phyloP scores from a whole-genome alignment of 2,888 invertebrate genomes.

The Parapristionchus giblindavisi region DNA sequence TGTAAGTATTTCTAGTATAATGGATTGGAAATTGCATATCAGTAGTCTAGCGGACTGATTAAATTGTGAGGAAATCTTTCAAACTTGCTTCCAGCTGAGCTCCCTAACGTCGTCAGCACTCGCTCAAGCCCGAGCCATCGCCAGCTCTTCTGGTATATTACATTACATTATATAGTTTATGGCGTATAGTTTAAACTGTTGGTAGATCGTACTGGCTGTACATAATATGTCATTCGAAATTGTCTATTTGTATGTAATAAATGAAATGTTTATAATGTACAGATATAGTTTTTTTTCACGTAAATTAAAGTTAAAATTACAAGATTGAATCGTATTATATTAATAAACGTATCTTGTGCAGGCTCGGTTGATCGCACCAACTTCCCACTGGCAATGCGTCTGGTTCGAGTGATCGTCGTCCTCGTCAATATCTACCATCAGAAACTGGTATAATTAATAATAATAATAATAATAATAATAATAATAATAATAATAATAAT shows the following conservation, averaged over 20 bases:
- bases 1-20: conserved; percentile 45
- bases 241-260: neutral
- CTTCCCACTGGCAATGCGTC: conserved; percentile 94
- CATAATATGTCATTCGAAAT: neutral
- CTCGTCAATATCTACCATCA: conserved; percentile 81
- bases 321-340: neutral
- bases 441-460: conserved; percentile 55
- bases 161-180: too few relatives aligned
- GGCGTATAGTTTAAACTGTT: neutral
- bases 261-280: too few relatives aligned
- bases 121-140: conserved; percentile 30
- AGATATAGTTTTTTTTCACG: too few relatives aligned
- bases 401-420: conserved; percentile 89
- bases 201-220: neutral
- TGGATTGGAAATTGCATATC: neutral
- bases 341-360: conserved; percentile 55
- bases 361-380: conserved; percentile 85
- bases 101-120: conserved; percentile 27
- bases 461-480: neutral
- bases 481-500: too few relatives aligned
- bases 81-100: conserved; percentile 20
- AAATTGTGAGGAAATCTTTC: neutral
- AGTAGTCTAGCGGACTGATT: neutral
- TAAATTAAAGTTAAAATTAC: too few relatives aligned
- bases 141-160: conserved; percentile 19